These are phyloP conservation scores for Hypomesus transpacificus DNA, from an alignment of 2,113 vertebrate genomes.

Conservation along the genomic window DNA sequence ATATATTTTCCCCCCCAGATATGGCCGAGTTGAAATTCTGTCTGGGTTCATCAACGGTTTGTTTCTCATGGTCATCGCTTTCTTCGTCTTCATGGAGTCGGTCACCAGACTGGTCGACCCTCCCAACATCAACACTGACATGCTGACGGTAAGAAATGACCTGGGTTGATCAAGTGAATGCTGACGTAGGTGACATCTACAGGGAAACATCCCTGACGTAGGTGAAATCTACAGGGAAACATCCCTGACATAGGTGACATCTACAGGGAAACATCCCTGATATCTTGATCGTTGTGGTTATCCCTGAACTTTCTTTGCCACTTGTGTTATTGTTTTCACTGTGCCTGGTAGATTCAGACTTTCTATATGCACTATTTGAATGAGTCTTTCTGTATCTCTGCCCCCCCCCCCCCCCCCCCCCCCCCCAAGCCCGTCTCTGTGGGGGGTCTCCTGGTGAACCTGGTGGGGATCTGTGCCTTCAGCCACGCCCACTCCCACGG, in stretches of 20 bases:
- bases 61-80: conserved; percentile 97
- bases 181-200: no score
- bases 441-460: conserved; percentile 93
- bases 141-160: conserved; percentile 87
- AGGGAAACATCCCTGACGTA: not conserved
- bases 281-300: no score
- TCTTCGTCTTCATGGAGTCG: conserved; percentile 96
- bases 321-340: no score
- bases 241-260: no score
- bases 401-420: not conserved
- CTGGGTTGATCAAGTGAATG: no score
- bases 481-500: conserved; percentile 90
- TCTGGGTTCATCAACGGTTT: conserved; percentile 98
- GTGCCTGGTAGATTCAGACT: not conserved
- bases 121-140: conserved; percentile 96
- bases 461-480: conserved; percentile 97
- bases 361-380: no score
- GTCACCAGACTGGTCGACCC: conserved; percentile 90
- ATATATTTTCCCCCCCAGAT: conserved; percentile 66
- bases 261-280: no score
- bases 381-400: not conserved
- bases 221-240: no score
- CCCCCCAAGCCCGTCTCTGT: conserved; percentile 87
- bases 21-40: conserved; percentile 94
- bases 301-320: no score